Evolutionary conservation across 1,140 invertebrate species (phyloP), one percentile per base, ranked within the genome.

Genomic region (Drosophila sechellia): DNA sequence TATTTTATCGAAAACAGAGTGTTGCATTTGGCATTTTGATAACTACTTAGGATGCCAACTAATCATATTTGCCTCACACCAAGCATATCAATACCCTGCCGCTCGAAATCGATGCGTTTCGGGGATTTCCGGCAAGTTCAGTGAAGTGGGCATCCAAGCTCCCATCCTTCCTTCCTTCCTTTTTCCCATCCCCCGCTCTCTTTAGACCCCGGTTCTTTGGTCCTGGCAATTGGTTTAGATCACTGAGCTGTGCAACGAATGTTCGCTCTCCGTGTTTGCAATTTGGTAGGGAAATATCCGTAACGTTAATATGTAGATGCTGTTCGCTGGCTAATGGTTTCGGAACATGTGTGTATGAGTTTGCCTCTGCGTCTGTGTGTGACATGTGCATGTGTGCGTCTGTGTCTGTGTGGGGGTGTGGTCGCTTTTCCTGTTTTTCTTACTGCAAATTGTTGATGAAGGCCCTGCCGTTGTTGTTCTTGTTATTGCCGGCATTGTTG

Each of bases 381-480:
- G 64, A 50, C 59, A 59, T 58, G 59, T 69, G 34, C 70, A 70
- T 48, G 43, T 68, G 52, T 39, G 60, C 35, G 43, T 43, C 31
- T 25, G 55, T 66, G 39, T 13, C 31, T 40, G 27, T 46, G 72
- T 17, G 17, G 0, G 17, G 55, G 60, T 59, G 45, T 65, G 54
- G 52, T 46, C 57, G 53, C 45, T 74, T 78, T 70, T 71, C 76
- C 17, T 81, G 70, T 86, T 81, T 73, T 77, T 80, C 64, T 73
- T 71, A 54, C 61, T 86, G 75, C 76, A 89, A 86, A 86, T 86
- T 87, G 84, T 89, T 83, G 84, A 79, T 87, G 79, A 87, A 78
- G 81, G 83, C 83, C 42, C 10, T 25, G 57, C 70, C 56, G 59
- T 46, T 76, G 60, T 65, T 71, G 60, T 50, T 61, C 17, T 65